A percentile compares a stretch with the other conserved stretches of the same genome.
phyloP scores from a whole-genome alignment of 1,140 invertebrate genomes.

The Drosophila repletoides region DNA sequence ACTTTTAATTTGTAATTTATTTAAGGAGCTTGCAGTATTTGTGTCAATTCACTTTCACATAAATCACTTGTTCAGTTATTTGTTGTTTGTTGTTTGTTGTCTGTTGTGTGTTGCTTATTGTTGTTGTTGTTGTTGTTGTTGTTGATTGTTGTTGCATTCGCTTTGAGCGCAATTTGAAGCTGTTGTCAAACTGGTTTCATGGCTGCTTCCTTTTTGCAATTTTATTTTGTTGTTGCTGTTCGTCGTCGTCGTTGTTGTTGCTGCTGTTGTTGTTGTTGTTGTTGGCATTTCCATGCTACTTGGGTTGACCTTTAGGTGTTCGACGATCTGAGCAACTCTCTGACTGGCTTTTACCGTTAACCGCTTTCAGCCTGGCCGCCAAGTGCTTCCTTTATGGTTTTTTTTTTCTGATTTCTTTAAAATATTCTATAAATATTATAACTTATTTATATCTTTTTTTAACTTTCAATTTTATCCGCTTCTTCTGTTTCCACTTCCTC shows the following conservation, averaged over 20 bases:
- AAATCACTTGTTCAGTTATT: conserved; percentile 54
- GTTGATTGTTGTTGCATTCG: conserved; percentile 28
- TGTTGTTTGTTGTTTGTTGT: conserved; percentile 27
- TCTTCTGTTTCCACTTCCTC: conserved; percentile 1
- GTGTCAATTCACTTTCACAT: conserved; percentile 78
- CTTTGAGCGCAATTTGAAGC: conserved; percentile 61
- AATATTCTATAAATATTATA: background rate
- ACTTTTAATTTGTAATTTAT: conserved; percentile 13
- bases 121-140: conserved; percentile 24
- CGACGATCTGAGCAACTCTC: conserved; percentile 46
- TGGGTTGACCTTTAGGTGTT: conserved; percentile 71
- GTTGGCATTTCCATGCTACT: conserved; percentile 59
- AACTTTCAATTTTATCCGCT: conserved; percentile 16
- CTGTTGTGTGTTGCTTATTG: conserved; percentile 16
- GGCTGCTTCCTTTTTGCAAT: conserved; percentile 76
- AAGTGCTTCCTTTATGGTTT: conserved; percentile 69
- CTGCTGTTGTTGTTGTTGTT: conserved; percentile 35
- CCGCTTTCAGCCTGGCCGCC: conserved; percentile 35
- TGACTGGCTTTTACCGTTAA: conserved; percentile 70
- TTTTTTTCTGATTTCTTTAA: no score
- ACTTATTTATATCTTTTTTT: background rate
- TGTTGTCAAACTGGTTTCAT: conserved; percentile 72
- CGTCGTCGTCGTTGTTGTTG: conserved; percentile 28
- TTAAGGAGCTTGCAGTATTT: conserved; percentile 39
- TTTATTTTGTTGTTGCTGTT: conserved; percentile 56